A percentile compares a stretch with the other conserved stretches of the same genome.
These are phyloP conservation scores for Catamblyrhynchus diadema DNA, from an alignment of 2,797 vertebrate species.

Conservation along the genomic window DNA sequence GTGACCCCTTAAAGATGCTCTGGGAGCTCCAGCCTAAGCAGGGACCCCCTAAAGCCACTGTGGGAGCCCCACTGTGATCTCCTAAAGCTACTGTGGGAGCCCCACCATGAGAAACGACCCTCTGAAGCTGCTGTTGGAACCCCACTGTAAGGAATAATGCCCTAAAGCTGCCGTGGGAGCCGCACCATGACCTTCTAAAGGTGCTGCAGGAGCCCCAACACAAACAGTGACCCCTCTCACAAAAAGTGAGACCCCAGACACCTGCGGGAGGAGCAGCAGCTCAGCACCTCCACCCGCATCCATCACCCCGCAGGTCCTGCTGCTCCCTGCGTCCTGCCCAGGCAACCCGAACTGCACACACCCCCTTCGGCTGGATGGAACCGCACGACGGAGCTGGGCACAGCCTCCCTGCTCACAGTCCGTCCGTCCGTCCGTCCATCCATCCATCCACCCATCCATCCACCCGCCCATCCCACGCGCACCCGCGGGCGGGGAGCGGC, in stretches of 20 bases:
- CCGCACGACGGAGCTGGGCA: neutral
- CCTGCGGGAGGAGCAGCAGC: neutral
- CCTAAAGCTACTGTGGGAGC: neutral
- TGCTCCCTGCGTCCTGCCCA: neutral
- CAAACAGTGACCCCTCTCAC: neutral
- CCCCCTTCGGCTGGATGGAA: neutral
- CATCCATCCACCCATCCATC: neutral
- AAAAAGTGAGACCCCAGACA: neutral
- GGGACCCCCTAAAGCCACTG: neutral
- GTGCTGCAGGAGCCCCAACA: neutral
- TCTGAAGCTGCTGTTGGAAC: neutral
- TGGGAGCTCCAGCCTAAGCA: neutral
- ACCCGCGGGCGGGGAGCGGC: too few species aligned
- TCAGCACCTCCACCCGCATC: neutral
- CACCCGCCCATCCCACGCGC: too few species aligned
- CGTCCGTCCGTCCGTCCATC: neutral
- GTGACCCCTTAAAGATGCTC: neutral
- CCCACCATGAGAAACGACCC: neutral
- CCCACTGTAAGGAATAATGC: fast-evolving
- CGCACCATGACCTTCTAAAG: neutral
- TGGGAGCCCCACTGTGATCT: neutral
- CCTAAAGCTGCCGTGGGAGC: neutral
- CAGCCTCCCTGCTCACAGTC: neutral
- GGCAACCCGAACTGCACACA: neutral
- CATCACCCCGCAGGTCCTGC: neutral